Conservation (phyloP, 2,888 invertebrate genomes). For the Gari tellinella region DNA sequence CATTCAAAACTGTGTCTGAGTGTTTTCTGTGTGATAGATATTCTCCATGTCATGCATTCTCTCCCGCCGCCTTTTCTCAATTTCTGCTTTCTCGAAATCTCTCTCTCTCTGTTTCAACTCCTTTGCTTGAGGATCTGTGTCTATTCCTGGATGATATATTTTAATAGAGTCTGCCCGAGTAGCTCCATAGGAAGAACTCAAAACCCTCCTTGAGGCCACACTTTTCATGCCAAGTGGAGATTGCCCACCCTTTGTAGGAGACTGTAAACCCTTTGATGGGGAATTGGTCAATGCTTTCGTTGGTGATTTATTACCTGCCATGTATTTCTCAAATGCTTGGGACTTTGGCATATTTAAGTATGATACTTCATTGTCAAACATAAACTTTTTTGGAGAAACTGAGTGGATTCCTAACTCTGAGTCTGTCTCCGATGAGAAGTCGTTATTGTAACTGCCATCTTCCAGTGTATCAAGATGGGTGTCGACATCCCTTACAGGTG, state of each 20-base stretch:
- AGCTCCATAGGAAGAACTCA: constrained; percentile 49
- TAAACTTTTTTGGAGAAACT: constrained; percentile 41
- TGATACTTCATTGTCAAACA: constrained; percentile 24
- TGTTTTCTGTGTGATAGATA: constrained; percentile 8
- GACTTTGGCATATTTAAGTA: constrained; percentile 17
- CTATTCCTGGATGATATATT: constrained; percentile 31
- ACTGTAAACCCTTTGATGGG: background rate
- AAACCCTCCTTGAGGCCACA: constrained; percentile 32
- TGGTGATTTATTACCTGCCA: too few species aligned
- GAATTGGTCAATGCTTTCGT: too few species aligned
- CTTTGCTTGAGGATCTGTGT: constrained; percentile 14
- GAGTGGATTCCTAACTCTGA: constrained; percentile 28
- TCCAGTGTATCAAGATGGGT: constrained; percentile 13
- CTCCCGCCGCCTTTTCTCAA: constrained; percentile 29
- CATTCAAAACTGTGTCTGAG: too few species aligned
- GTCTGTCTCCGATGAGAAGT: constrained; percentile 1
- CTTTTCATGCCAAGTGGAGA: constrained; percentile 23
- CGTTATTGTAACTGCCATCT: constrained; percentile 15
- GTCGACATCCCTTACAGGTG: constrained; percentile 5
- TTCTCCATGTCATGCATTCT: constrained; percentile 32
- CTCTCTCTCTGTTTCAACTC: constrained; percentile 29
- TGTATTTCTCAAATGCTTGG: too few species aligned
- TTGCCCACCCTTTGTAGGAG: background rate
- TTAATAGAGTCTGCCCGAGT: constrained; percentile 23
- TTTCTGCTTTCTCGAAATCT: constrained; percentile 20